These are phyloP conservation scores for Ostrea edulis DNA, from an alignment of 1,140 invertebrate genomes.

Conservation along the genomic window DNA sequence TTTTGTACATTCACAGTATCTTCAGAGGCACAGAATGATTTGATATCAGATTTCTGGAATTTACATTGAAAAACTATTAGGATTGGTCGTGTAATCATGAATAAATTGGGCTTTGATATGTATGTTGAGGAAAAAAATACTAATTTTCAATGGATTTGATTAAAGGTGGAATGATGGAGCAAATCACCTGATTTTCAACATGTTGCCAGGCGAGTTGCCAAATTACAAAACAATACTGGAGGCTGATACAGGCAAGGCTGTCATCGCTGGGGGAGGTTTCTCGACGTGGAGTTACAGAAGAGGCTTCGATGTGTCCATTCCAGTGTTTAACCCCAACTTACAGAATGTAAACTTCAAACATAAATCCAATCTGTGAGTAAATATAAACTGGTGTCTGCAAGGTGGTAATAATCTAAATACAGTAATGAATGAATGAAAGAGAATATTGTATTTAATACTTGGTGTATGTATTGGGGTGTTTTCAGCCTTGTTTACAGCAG, in stretches of 20 bases:
- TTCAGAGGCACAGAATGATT: too few relatives aligned
- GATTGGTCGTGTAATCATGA: too few relatives aligned
- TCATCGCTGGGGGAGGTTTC: constrained; percentile 97
- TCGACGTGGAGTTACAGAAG: constrained; percentile 91
- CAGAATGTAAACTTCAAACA: constrained; percentile 63
- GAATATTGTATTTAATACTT: too few relatives aligned
- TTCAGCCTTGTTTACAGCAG: too few relatives aligned
- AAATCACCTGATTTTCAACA: constrained; percentile 99
- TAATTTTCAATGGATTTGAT: constrained; percentile 36
- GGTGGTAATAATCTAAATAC: too few relatives aligned
- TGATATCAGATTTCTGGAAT: too few relatives aligned
- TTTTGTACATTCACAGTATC: too few relatives aligned
- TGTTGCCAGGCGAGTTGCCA: constrained; percentile 98
- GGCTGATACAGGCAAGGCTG: constrained; percentile 96
- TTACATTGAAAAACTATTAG: too few relatives aligned
- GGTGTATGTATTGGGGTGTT: too few relatives aligned
- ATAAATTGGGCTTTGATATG: too few relatives aligned
- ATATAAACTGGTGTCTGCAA: background rate
- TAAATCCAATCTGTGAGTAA: constrained; percentile 72
- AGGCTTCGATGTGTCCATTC: constrained; percentile 97
- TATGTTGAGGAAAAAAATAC: background rate
- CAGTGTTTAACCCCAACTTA: constrained; percentile 88
- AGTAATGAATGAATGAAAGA: too few relatives aligned
- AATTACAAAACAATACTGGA: constrained; percentile 95
- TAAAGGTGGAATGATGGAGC: constrained; percentile 93